Base-by-base conservation (phyloP, 1,140 invertebrate genomes). In the Oppia nitens region DNA sequence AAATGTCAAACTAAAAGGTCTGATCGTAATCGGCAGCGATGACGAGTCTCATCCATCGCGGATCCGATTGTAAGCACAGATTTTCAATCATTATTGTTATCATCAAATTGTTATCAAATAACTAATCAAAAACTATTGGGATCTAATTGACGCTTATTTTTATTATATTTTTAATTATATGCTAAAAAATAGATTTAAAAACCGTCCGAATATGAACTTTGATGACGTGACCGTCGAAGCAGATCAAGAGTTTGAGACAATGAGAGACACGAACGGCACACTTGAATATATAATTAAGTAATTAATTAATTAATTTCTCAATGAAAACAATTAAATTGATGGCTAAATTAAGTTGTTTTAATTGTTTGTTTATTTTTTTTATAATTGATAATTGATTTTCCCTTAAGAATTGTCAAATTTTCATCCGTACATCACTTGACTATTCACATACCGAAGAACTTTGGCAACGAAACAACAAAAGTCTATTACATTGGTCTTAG, bases 401-500 rank as follows among this genome's bases (percentile, higher is more conserved):
- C 65, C 79, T 79, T 66, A 72, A 89, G 85, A 71, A 79, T 89
- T 48, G 87, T 89, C 0, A 88, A 85, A 66, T 96, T 96, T 74
- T 85, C 86, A 23, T 84, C 82, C 20, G 83, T 94, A 1, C 75
- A 84, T 67, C 84, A 94, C 72, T 74, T 97, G 47, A 84, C 84
- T 9, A 77, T 96, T 64, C 82, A 95, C 72, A 91, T 97, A 70
- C 86, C 85, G 4, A 78, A 74, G 24, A 94, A 91, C 72, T 87
- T 84, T 73, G 88, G 88, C 40, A 79, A 77, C 26, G 87, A 92
- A 47, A 80, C 73, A 55, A 90, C 90, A 1, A 80, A 78, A 68
- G 81, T 97, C 58, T 89, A 87, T 68, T 97, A 96, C 68, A 95
- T 97, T 69, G 92, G 92, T 14, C 75, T 97, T n/a, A 82, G 82